phyloP scores from a whole-genome alignment of 1,140 invertebrate genomes.

The Brachionus asplanchnoidis region DNA sequence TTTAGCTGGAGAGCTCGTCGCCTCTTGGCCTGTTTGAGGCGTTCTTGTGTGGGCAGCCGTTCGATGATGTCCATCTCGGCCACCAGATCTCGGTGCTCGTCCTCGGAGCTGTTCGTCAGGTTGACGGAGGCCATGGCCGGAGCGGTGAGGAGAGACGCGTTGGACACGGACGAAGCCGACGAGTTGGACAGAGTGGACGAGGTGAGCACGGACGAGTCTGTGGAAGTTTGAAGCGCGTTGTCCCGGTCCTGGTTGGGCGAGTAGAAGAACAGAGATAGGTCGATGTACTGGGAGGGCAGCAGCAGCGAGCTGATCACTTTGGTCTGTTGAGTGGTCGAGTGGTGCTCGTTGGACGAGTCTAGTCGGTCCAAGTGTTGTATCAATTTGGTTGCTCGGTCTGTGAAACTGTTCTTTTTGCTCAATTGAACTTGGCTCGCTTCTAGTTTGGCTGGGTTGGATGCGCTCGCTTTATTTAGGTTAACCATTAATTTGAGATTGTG shows the following conservation, averaged over 20 bases:
- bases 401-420: constrained; percentile 22
- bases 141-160: not conserved
- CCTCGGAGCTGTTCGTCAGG: not conserved
- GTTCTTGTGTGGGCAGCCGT: constrained; percentile 20
- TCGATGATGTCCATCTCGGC: constrained; percentile 39
- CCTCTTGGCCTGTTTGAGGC: constrained; percentile 33
- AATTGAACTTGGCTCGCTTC: not conserved
- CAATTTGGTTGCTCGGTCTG: constrained; percentile 13
- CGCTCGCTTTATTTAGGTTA: constrained; percentile 5
- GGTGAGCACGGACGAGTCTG: constrained; percentile 20
- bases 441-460: not conserved
- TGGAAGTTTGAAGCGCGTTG: not conserved
- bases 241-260: not conserved
- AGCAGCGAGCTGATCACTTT: constrained; percentile 16
- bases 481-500: constrained; percentile 28
- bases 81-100: constrained; percentile 31
- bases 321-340: not conserved
- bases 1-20: not conserved
- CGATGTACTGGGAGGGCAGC: constrained; percentile 36
- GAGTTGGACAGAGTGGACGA: constrained; percentile 35
- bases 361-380: not conserved
- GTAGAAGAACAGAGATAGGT: constrained; percentile 17
- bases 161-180: constrained; percentile 20
- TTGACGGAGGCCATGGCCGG: not conserved
- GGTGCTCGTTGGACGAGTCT: not conserved